Evolutionary conservation across 2,113 vertebrate genomes (phyloP).

Genomic region (Reinhardtius hippoglossoides): DNA sequence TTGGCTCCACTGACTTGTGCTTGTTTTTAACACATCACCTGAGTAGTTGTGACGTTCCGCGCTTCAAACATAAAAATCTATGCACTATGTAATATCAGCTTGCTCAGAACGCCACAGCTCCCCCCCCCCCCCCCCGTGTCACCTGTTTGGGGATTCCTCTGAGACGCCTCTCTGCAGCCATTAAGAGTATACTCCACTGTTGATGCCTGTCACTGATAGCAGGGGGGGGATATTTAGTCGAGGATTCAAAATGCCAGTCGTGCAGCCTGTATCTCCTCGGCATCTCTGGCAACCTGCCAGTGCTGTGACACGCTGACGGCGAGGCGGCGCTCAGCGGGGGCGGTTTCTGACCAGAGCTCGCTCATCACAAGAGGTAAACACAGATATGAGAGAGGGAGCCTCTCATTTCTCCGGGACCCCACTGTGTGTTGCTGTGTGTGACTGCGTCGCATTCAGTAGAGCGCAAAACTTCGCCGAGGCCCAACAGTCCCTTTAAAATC

Average conservation of each 20-base stretch:
- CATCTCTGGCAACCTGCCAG: conserved; percentile 59
- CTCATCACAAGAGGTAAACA: conserved; percentile 62
- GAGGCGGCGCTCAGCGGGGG: conserved; percentile 1
- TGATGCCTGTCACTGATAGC: conserved; percentile 73
- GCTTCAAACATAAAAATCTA: conserved; percentile 32
- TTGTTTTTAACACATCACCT: conserved; percentile 23
- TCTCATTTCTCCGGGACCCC: conserved; percentile 25
- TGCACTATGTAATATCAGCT: conserved; percentile 23
- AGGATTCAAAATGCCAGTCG: conserved; percentile 58
- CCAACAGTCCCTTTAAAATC: no score
- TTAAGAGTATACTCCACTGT: conserved; percentile 62
- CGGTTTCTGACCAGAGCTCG: conserved; percentile 53
- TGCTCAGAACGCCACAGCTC: conserved; percentile 35
- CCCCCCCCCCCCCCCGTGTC: conserved; percentile 23
- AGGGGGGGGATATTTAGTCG: conserved; percentile 58
- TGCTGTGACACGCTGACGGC: conserved; percentile 59
- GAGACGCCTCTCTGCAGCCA: conserved; percentile 48
- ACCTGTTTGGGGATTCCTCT: conserved; percentile 44
- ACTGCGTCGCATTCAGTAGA: not conserved
- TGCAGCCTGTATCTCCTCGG: conserved; percentile 49
- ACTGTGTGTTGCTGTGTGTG: not conserved
- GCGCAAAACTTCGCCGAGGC: no score
- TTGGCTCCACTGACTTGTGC: not conserved
- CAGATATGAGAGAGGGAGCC: conserved; percentile 50
- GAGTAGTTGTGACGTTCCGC: conserved; percentile 3